Evolutionary conservation across 2,113 vertebrate genomes (phyloP), one percentile per base, ranked within the genome.

Genomic region (Holacanthus passer): DNA sequence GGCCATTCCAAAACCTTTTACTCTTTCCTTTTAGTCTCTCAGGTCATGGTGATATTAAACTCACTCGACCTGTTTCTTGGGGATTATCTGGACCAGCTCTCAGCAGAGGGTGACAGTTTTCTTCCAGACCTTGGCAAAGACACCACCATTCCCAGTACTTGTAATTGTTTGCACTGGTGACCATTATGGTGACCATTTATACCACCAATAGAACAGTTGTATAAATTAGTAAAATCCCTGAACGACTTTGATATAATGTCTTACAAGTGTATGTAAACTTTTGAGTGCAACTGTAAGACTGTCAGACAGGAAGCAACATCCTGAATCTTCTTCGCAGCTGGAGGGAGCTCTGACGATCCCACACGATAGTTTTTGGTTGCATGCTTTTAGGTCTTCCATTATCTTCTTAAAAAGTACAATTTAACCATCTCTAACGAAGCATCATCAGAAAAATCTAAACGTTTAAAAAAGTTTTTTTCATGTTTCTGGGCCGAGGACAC

Each of bases 371-470:
- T 50, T 63, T 56, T 19, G 41, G 78, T 56, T 56, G 88, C 77
- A 76, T 83, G 89, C 72, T 87, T n/a, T 83, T 79, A 77, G 6
- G 83, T 92, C 90, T 93, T 91, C 90, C 89, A 87, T 87, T 64
- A 60, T 73, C 66, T 67, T 76, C 31, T 48, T 41, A 22, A 41
- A 68, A 82, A 73, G 48, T 48, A 72, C 37, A 53, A 41, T 75
- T 64, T 69, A 3, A 41, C 10, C 72, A 60, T 29, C 8, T 16
- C 22, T 24, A 45, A 59, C 2, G n/a, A 72, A 63, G 56, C 41
- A 50, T 58, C 27, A 47, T 58, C 7, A 27, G 35, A 58, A 59
- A 67, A 52, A 7, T 2, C 3, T 2, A 37, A 24, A 39, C 35
- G 35, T 37, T 37, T 37, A 19, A 63, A 55, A 70, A 32, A 35